phyloP scores from a whole-genome alignment of 2,797 vertebrate genomes.

The Chaetophractus vellerosus region DNA sequence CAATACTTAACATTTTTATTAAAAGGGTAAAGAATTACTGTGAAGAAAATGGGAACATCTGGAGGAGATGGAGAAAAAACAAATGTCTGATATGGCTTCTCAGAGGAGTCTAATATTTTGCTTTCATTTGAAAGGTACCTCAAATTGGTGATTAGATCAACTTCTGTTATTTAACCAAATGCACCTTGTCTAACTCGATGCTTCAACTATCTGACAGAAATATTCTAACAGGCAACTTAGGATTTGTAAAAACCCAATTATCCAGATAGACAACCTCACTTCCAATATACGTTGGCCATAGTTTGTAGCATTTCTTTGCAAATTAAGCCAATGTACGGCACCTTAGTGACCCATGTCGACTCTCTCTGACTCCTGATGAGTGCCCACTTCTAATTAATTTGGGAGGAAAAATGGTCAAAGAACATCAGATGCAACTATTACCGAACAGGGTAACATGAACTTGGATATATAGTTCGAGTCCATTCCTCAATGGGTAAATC shows the following conservation, averaged over 20 bases:
- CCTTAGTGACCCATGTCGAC: constrained; percentile 27
- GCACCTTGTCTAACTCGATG: not conserved
- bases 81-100: constrained; percentile 6
- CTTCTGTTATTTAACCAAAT: constrained; percentile 58
- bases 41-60: not conserved
- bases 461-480: not conserved
- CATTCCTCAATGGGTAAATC: constrained; percentile 7
- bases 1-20: constrained; percentile 15
- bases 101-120: constrained; percentile 13
- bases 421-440: not conserved
- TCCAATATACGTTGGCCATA: not conserved
- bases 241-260: constrained; percentile 60
- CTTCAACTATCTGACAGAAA: constrained; percentile 41
- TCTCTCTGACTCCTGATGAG: not conserved
- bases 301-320: constrained; percentile 62
- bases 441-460: not conserved
- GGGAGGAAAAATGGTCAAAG: constrained; percentile 40
- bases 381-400: constrained; percentile 12
- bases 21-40: constrained; percentile 43
- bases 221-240: constrained; percentile 16
- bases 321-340: constrained; percentile 28
- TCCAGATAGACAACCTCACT: constrained; percentile 58
- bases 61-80: not conserved
- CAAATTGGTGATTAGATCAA: constrained; percentile 39
- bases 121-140: constrained; percentile 59